These are phyloP conservation scores for Coccyzus lansbergi DNA, from an alignment of 2,797 vertebrate genomes.

Conservation along the genomic window DNA sequence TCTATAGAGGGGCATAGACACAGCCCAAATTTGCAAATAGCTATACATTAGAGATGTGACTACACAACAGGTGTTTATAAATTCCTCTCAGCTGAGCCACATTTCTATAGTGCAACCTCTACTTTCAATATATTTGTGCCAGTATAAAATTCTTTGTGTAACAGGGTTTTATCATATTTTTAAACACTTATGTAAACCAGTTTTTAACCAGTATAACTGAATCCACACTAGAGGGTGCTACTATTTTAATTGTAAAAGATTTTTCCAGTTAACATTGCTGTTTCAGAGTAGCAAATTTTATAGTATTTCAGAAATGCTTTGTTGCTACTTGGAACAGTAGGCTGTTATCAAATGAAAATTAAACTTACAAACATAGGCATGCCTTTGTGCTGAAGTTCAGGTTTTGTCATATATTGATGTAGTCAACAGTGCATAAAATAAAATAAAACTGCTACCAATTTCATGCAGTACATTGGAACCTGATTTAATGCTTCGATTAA, in stretches of 20 bases:
- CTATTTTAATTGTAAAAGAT: constrained; percentile 16
- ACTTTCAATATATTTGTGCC: background rate
- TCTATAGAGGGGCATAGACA: background rate
- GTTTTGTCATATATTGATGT: background rate
- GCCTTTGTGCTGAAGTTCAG: background rate
- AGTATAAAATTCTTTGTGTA: background rate
- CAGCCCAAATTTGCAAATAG: background rate
- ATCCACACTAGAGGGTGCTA: constrained; percentile 49
- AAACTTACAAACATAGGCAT: background rate
- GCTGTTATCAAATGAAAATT: background rate
- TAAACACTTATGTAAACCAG: background rate
- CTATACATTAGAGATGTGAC: background rate
- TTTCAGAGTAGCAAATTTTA: background rate
- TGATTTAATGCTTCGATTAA: background rate
- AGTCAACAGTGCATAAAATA: background rate
- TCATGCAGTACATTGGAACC: background rate
- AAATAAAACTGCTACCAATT: background rate
- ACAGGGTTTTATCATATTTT: background rate
- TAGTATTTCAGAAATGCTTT: background rate
- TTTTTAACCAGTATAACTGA: background rate
- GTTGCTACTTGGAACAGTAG: background rate
- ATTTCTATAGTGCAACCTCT: background rate
- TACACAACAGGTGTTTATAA: background rate
- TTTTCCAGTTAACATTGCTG: background rate
- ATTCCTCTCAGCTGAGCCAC: background rate